These are phyloP conservation scores for Drosophila nasuta DNA, from an alignment of 1,140 invertebrate species.

Conservation along the genomic window DNA sequence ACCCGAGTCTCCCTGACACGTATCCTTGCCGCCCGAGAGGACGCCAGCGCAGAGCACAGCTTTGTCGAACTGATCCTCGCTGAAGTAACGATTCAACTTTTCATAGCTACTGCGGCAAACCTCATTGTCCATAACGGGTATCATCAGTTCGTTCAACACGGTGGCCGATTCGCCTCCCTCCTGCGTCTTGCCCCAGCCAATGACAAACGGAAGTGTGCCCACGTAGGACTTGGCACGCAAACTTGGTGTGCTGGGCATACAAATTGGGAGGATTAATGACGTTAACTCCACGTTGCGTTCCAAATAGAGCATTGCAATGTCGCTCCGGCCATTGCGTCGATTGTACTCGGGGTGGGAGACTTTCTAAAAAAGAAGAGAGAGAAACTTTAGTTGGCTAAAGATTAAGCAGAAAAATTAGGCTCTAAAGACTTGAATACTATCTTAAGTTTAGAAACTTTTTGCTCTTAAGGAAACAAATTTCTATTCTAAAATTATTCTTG, in stretches of 20 bases:
- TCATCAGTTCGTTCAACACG: slow-evolving; percentile 88
- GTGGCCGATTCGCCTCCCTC: slow-evolving; percentile 87
- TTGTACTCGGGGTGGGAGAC: slow-evolving; percentile 66
- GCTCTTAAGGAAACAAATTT: too few relatives aligned
- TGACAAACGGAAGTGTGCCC: slow-evolving; percentile 88
- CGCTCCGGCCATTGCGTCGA: slow-evolving; percentile 67
- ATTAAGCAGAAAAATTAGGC: neutral
- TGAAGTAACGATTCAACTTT: slow-evolving; percentile 86
- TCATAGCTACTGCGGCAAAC: slow-evolving; percentile 88
- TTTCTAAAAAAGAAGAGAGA: slow-evolving; percentile 20
- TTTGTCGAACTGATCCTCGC: slow-evolving; percentile 86
- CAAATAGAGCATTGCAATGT: slow-evolving; percentile 74
- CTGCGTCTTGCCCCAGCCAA: slow-evolving; percentile 90
- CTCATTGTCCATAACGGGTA: slow-evolving; percentile 89
- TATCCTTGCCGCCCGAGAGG: slow-evolving; percentile 90
- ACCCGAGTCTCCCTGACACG: slow-evolving; percentile 94
- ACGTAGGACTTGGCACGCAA: slow-evolving; percentile 66
- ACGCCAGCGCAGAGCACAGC: slow-evolving; percentile 92
- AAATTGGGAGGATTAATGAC: slow-evolving; percentile 62
- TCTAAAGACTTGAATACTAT: too few relatives aligned
- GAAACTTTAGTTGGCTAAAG: neutral
- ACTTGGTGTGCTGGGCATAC: slow-evolving; percentile 51
- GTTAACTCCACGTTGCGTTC: slow-evolving; percentile 69
- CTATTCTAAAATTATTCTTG: too few relatives aligned
- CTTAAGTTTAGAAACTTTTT: too few relatives aligned